Evolutionary conservation across 2,113 vertebrate species (phyloP).

Genomic region (Balaeniceps rex): DNA sequence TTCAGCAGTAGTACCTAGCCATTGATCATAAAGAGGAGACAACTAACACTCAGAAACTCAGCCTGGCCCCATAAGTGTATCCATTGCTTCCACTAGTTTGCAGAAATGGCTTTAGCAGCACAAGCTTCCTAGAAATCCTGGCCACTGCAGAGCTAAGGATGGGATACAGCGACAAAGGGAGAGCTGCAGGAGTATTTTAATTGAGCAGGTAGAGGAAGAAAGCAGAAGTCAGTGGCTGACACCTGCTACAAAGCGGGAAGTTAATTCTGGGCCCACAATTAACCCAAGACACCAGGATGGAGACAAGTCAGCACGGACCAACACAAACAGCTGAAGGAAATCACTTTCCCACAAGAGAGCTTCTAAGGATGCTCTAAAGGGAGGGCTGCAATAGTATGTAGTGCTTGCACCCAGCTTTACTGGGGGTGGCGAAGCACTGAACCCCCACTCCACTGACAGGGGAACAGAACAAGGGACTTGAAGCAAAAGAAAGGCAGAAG

Average conservation of each 20-base stretch:
- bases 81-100: background rate
- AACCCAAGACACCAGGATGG: background rate
- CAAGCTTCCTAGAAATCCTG: slow-evolving; percentile 19
- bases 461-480: background rate
- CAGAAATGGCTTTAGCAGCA: background rate
- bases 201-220: background rate
- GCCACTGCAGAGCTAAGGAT: background rate
- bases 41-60: background rate
- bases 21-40: background rate
- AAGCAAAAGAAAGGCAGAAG: slow-evolving; percentile 7
- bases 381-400: background rate
- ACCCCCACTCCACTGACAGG: slow-evolving; percentile 17
- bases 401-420: slow-evolving; percentile 22
- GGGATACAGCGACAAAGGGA: background rate
- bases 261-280: slow-evolving; percentile 30
- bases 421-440: background rate
- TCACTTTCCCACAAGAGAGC: slow-evolving; percentile 36
- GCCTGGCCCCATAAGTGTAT: background rate
- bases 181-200: slow-evolving; percentile 14
- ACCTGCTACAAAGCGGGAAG: slow-evolving; percentile 2
- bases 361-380: slow-evolving; percentile 18
- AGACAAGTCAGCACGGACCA: slow-evolving; percentile 9
- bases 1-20: background rate
- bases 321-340: slow-evolving; percentile 48
- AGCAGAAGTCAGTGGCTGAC: slow-evolving; percentile 10